A percentile compares a stretch with the other conserved stretches of the same genome.
These are phyloP conservation scores for Euplexia lucipara DNA, from an alignment of 2,888 invertebrate species.

Conservation along the genomic window DNA sequence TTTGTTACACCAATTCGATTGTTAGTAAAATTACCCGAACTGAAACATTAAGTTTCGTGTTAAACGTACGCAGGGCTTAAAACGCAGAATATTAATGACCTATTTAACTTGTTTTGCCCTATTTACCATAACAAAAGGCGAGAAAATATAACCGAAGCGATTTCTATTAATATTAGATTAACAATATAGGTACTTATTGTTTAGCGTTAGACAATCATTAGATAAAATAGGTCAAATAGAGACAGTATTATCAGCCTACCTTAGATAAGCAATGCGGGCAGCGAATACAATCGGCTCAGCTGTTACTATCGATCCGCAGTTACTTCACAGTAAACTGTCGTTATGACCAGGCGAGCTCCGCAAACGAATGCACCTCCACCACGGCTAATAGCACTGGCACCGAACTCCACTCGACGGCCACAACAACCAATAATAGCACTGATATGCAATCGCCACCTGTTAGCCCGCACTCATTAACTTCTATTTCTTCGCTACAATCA, in stretches of 20 bases:
- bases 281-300: slow-evolving; percentile 80
- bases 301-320: slow-evolving; percentile 84
- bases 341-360: slow-evolving; percentile 63
- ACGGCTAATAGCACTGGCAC: slow-evolving; percentile 77
- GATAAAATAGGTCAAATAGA: slow-evolving; percentile 71
- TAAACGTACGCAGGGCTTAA: slow-evolving; percentile 1
- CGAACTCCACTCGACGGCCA: slow-evolving; percentile 74
- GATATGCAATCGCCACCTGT: slow-evolving; percentile 83
- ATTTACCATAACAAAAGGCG: slow-evolving; percentile 27
- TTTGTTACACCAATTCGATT: slow-evolving; percentile 2
- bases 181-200: slow-evolving; percentile 8
- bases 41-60: not conserved
- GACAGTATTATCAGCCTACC: slow-evolving; percentile 75
- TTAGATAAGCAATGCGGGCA: slow-evolving; percentile 78
- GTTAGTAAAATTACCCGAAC: slow-evolving; percentile 12
- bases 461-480: slow-evolving; percentile 68
- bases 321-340: slow-evolving; percentile 69
- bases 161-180: slow-evolving; percentile 7
- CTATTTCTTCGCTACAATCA: slow-evolving; percentile 61
- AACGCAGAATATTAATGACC: slow-evolving; percentile 37
- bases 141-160: not conserved
- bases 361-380: slow-evolving; percentile 77
- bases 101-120: slow-evolving; percentile 29
- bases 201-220: slow-evolving; percentile 43
- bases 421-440: slow-evolving; percentile 82